phyloP scores from a whole-genome alignment of 2,797 vertebrate species.

The Aplochiton taeniatus region DNA sequence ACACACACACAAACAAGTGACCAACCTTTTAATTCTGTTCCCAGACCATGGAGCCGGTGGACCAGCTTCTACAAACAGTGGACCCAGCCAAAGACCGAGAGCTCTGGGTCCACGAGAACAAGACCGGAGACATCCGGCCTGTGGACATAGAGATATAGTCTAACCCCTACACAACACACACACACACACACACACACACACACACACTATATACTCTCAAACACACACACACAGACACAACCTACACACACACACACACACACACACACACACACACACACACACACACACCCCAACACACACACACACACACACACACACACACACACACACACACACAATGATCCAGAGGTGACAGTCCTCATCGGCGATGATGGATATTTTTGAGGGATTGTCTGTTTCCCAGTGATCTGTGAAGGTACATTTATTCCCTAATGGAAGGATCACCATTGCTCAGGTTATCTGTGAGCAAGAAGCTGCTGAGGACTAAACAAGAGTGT shows the following conservation, averaged over 20 bases:
- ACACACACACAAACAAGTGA: not conserved
- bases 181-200: conserved; percentile 3
- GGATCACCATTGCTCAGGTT: too few species aligned
- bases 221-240: conserved; percentile 10
- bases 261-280: conserved; percentile 11
- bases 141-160: conserved; percentile 93
- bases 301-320: conserved; percentile 16
- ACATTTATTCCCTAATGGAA: too few species aligned
- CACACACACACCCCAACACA: conserved; percentile 21
- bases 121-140: conserved; percentile 91
- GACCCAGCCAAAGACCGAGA: conserved; percentile 92
- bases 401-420: not conserved
- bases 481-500: too few species aligned
- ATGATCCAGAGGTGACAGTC: not conserved
- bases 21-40: conserved; percentile 5
- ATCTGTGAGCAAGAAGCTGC: too few species aligned
- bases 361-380: conserved; percentile 14
- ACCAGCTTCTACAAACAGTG: conserved; percentile 92
- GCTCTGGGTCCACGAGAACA: conserved; percentile 94
- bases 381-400: conserved; percentile 10
- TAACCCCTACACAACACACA: not conserved
- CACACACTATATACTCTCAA: not conserved
- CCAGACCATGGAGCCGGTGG: conserved; percentile 96
- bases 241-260: not conserved
- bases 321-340: conserved; percentile 16